Base-by-base conservation (phyloP, 2,797 vertebrate genomes). In the Etheostoma nigrum region DNA sequence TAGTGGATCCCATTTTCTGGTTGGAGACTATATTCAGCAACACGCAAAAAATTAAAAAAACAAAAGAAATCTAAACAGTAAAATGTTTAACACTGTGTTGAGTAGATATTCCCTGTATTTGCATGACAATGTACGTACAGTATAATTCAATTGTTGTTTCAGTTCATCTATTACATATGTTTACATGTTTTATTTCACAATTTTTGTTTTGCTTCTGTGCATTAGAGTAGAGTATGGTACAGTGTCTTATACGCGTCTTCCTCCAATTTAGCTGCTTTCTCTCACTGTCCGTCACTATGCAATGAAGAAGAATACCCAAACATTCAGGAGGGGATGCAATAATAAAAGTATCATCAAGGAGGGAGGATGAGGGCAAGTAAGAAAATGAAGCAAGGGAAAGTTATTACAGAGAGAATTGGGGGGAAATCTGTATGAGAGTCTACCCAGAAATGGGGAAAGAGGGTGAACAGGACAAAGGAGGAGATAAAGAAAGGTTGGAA, bases 271-370 rank as follows among this genome's bases (percentile, higher is more conserved):
- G 14, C 40, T 19, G 15, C 40, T 54, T 16, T 53, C 7, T 40
- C 12, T 27, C 18, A 25, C 19, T 61, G 19, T 21, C 4, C 4
- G 0, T 47, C 12, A 33, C 44, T 5, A 55, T 13, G 23, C 47
- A 23, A 58, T n/a, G 21, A 53, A 33, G 59, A 63, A 16, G 13
- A 70, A 36, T 11, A 19, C 25, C 53, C 11, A 23, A 18, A 70
- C 12, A 49, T 63, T 21, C 19, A 64, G 52, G 13, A 51, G 42
- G 51, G 23, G 25, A 58, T 44, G 85, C 87, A 44, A 11, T 12
- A 36, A 44, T 9, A 47, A n/a, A 25, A 8, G 40, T 49, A 13
- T 25, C 21, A 53, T 23, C 16, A 25, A 54, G n/a, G 6, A 47
- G 52, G 25, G 5, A 10, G 16, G 63, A 52, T 11, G 12, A 62